Evolutionary conservation across 2,888 invertebrate genomes (phyloP), one percentile per base, ranked within the genome.

Genomic region (Nineta flava): DNA sequence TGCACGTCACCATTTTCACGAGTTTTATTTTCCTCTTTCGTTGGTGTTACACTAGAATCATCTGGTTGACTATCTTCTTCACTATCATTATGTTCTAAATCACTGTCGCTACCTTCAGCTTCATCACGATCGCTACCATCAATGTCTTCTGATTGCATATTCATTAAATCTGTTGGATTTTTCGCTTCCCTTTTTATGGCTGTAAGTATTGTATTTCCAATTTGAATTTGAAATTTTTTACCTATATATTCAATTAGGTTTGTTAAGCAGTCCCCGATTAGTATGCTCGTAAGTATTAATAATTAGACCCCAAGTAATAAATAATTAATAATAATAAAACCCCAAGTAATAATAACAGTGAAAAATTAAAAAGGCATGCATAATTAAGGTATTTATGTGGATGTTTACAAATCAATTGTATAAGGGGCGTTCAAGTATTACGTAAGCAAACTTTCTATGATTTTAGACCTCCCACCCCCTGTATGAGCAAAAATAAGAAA

Each of bases 81-180:
- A 15, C 72, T 71, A 38, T 66, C 67, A 9, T 67, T 66, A 50
- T 63, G 65, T 50, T 67, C 66, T 63, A 82, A 69, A 57, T 83
- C 82, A 52, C 81, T 81, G n/a, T 82, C 82, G 53, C 88, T 87
- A 4, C 85, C 87, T 63, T 77, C 76, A 0, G 77, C 77, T 56
- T 77, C 77, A 42, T 77, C 77, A 60, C 78, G 77, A 57, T 77
- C 81, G 54, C 82, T 74, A 4, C 72, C 72, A 55, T 81, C 26
- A 26, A 26, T 26, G 7, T 26, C 82, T 58, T 84, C 82, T 1
- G 26, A 9, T 4, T 79, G 80, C 53, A 81, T 76, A 59, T 79
- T 80, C 58, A 72, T 76, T 57, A 81, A 70, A 49, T 80, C 75
- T 47, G 67, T 65, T 26, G 26, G 1, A 45, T 58, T 57, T 55